phyloP scores from a whole-genome alignment of 2,113 vertebrate species.

The Helogale parvula region DNA sequence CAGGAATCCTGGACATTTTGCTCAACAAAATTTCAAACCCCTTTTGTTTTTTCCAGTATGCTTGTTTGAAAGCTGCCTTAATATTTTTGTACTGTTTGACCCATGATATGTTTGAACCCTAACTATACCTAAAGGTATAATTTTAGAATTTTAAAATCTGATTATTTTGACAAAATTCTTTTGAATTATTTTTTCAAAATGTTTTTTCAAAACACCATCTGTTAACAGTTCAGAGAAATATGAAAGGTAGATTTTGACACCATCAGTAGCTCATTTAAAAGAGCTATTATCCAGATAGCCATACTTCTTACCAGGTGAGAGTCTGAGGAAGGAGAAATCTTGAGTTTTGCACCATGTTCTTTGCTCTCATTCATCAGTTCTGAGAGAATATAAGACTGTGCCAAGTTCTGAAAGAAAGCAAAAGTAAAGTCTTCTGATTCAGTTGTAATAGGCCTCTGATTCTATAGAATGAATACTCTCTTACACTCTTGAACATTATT shows the following conservation, averaged over 20 bases:
- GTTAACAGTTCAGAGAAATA: not conserved
- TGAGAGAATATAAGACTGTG: conserved; percentile 95
- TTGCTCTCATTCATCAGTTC: conserved; percentile 95
- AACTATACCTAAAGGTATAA: not conserved
- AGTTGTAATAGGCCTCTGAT: not conserved
- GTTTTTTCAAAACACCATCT: not conserved
- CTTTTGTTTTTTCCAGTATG: not conserved
- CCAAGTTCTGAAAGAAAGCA: conserved; percentile 91
- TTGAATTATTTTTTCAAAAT: conserved; percentile 21
- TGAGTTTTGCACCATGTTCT: conserved; percentile 95
- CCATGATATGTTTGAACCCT: not conserved
- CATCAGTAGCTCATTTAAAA: not conserved
- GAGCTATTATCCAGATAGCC: not conserved
- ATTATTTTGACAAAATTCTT: conserved; percentile 35
- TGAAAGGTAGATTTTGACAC: not conserved
- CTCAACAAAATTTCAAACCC: not conserved
- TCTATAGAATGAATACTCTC: conserved; percentile 1
- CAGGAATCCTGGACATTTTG: not conserved
- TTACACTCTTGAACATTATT: conserved; percentile 18
- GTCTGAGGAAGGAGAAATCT: conserved; percentile 90
- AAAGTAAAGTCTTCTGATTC: conserved; percentile 25
- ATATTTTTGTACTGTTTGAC: not conserved
- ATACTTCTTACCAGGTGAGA: conserved; percentile 86
- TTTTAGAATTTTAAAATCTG: conserved; percentile 15
- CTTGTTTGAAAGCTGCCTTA: not conserved